A percentile compares a stretch with the other conserved stretches of the same genome.
Conservation (phyloP, 92 coral and sea anemone species). For the Umimayanthus chanpuru region DNA sequence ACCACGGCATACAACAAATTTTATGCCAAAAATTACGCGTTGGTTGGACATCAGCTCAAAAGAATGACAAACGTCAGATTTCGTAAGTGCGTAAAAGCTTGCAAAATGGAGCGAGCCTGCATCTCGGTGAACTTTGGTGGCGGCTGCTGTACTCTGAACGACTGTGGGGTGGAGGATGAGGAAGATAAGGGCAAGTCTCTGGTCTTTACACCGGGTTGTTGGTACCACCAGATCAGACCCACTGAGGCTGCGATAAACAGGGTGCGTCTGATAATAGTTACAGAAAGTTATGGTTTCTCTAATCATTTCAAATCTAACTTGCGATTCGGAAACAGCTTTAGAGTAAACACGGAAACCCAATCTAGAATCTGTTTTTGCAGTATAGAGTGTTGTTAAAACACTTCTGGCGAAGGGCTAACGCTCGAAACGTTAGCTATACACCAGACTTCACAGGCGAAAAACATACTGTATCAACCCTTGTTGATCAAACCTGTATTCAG, state of each 20-base stretch:
- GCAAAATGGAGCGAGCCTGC: slow-evolving; percentile 16
- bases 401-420: too few species aligned
- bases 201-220: slow-evolving; percentile 30
- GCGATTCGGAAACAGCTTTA: too few species aligned
- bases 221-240: slow-evolving; percentile 9
- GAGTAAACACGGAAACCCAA: too few species aligned
- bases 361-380: too few species aligned
- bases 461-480: too few species aligned
- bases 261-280: not conserved
- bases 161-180: slow-evolving; percentile 32
- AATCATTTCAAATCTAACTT: too few species aligned
- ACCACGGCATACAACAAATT: not conserved
- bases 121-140: slow-evolving; percentile 24
- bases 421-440: too few species aligned
- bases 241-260: slow-evolving; percentile 12
- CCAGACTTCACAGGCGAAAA: too few species aligned
- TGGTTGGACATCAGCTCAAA: not conserved
- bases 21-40: not conserved
- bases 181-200: slow-evolving; percentile 19
- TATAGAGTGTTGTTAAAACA: too few species aligned
- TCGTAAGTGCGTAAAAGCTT: not conserved
- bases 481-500: too few species aligned
- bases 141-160: slow-evolving; percentile 30
- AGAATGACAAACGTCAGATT: not conserved
- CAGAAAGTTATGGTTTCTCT: too few species aligned